A percentile compares a stretch with the other conserved stretches of the same genome.
These are phyloP conservation scores for Periophthalmus modestus DNA, from an alignment of 2,113 vertebrate genomes.

Conservation along the genomic window DNA sequence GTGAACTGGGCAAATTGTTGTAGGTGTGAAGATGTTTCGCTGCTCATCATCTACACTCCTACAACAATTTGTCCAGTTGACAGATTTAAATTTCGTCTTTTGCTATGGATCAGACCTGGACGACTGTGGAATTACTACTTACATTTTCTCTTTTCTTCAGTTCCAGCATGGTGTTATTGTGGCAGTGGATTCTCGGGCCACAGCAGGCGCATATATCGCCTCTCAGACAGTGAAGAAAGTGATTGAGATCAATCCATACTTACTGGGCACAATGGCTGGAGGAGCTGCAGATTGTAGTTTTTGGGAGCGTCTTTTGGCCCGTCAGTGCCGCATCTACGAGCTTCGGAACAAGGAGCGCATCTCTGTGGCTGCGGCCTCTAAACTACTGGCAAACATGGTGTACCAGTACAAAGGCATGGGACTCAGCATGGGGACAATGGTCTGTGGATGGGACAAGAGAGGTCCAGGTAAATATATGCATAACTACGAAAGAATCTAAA, in stretches of 20 bases:
- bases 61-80: too few species aligned
- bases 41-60: too few species aligned
- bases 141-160: conserved; percentile 74
- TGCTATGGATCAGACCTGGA: too few species aligned
- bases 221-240: conserved; percentile 93
- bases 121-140: too few species aligned
- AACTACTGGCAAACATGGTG: conserved; percentile 95
- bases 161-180: conserved; percentile 89
- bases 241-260: conserved; percentile 90
- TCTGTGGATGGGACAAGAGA: conserved; percentile 94
- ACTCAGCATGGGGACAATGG: conserved; percentile 95
- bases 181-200: conserved; percentile 90
- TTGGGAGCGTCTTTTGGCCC: conserved; percentile 89
- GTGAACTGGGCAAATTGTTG: too few species aligned
- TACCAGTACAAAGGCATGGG: conserved; percentile 96
- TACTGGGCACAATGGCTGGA: conserved; percentile 92
- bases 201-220: conserved; percentile 87
- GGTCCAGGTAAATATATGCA: conserved; percentile 81
- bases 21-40: too few species aligned
- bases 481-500: background rate
- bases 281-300: conserved; percentile 91
- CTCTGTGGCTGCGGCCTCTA: conserved; percentile 90
- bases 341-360: conserved; percentile 93
- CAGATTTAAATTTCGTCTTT: too few species aligned
- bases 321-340: conserved; percentile 91